These are phyloP conservation scores for Tetraneura akinire DNA, from an alignment of 1,140 invertebrate genomes.

Conservation along the genomic window DNA sequence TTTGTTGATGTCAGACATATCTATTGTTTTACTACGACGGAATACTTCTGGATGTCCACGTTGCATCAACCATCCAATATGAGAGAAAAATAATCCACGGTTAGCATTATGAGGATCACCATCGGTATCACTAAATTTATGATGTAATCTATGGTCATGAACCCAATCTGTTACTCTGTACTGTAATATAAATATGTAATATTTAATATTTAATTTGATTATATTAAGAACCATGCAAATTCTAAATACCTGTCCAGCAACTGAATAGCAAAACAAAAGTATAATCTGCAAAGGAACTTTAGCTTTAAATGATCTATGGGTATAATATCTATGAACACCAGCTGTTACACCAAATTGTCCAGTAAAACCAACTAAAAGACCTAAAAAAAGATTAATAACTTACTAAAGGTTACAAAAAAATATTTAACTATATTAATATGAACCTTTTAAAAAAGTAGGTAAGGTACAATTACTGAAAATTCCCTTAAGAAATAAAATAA, in stretches of 20 bases:
- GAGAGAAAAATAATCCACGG: constrained; percentile 70
- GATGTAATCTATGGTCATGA: constrained; percentile 67
- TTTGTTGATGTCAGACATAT: constrained; percentile 70
- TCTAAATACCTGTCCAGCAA: constrained; percentile 57
- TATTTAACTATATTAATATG: no score
- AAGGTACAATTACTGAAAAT: no score
- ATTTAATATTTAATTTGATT: constrained; percentile 12
- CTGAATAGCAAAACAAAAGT: constrained; percentile 61
- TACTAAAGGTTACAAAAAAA: no score
- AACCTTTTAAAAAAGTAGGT: no score
- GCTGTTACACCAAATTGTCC: constrained; percentile 75
- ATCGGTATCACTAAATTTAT: constrained; percentile 69
- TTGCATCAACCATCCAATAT: constrained; percentile 69
- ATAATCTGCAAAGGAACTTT: constrained; percentile 69
- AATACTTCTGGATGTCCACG: constrained; percentile 68
- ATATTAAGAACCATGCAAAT: constrained; percentile 15
- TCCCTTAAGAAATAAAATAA: background rate
- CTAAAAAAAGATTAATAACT: constrained; percentile 58
- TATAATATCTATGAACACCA: constrained; percentile 81
- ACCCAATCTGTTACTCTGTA: constrained; percentile 59
- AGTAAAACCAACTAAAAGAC: constrained; percentile 60
- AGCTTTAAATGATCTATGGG: constrained; percentile 81
- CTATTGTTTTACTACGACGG: constrained; percentile 68
- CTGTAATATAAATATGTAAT: constrained; percentile 53
- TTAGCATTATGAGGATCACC: constrained; percentile 69